These are phyloP conservation scores for Pygoscelis adeliae DNA, from an alignment of 2,113 vertebrate species.

Conservation along the genomic window DNA sequence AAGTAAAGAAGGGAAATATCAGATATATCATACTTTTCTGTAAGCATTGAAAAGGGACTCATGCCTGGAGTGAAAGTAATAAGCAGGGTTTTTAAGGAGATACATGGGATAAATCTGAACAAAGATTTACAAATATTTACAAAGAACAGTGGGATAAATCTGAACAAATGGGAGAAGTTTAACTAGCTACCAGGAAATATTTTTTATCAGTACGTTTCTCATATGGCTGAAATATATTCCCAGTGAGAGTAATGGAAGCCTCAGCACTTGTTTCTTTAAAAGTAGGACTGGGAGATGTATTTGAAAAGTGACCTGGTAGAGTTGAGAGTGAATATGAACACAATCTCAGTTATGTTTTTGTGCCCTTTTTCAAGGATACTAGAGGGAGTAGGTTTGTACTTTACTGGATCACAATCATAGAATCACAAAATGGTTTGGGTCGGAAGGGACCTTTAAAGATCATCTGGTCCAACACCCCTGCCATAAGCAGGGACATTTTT, in stretches of 20 bases:
- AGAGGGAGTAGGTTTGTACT: neutral
- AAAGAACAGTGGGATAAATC: neutral
- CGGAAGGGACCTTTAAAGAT: neutral
- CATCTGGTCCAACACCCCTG: neutral
- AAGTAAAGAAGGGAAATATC: neutral
- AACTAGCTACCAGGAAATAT: neutral
- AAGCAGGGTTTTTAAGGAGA: neutral
- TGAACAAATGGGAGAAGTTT: neutral
- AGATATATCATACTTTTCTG: neutral
- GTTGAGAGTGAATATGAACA: neutral
- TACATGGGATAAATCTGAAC: neutral
- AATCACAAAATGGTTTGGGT: neutral
- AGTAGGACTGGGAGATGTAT: neutral
- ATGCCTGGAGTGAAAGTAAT: neutral
- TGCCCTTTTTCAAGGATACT: neutral
- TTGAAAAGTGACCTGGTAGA: neutral
- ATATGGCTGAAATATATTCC: neutral
- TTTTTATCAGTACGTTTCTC: neutral
- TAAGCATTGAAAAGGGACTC: neutral
- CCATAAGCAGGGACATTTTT: neutral
- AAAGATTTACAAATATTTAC: neutral
- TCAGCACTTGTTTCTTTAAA: neutral
- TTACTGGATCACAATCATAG: neutral
- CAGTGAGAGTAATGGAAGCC: neutral
- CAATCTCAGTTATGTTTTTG: neutral